Conservation (phyloP, 1,140 invertebrate genomes). For the Phocides pigmalion region DNA sequence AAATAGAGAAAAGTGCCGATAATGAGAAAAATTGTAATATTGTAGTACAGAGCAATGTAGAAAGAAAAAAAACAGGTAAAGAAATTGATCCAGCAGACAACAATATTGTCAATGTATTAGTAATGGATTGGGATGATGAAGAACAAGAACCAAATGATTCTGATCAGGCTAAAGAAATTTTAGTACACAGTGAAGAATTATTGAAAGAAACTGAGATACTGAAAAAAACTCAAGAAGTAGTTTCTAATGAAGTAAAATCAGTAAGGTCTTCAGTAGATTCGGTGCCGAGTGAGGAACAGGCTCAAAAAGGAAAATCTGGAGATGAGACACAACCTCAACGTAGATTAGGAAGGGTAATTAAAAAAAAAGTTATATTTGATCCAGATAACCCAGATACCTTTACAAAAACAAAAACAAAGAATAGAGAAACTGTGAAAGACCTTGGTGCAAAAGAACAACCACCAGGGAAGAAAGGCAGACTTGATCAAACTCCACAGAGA, state of each 20-base stretch:
- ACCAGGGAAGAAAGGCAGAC: slow-evolving; percentile 62
- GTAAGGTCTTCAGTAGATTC: slow-evolving; percentile 53
- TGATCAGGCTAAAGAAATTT: slow-evolving; percentile 40
- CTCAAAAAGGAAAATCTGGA: slow-evolving; percentile 49
- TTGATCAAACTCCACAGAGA: slow-evolving; percentile 47
- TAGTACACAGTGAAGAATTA: slow-evolving; percentile 41
- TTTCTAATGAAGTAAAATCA: slow-evolving; percentile 42
- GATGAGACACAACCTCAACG: slow-evolving; percentile 62
- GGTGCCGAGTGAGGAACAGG: slow-evolving; percentile 48
- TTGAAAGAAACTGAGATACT: slow-evolving; percentile 40
- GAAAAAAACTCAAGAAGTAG: slow-evolving; percentile 36
- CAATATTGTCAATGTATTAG: slow-evolving; percentile 69
- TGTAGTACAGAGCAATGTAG: not conserved
- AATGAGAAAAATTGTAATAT: not conserved
- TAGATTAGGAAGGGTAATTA: slow-evolving; percentile 85
- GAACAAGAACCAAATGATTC: slow-evolving; percentile 41
- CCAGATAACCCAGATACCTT: slow-evolving; percentile 86
- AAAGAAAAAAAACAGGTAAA: slow-evolving; percentile 29
- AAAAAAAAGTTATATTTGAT: slow-evolving; percentile 88
- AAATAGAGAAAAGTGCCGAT: not conserved
- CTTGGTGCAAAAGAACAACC: slow-evolving; percentile 50
- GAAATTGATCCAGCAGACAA: slow-evolving; percentile 43
- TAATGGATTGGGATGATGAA: slow-evolving; percentile 78
- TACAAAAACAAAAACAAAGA: slow-evolving; percentile 60
- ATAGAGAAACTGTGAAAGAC: slow-evolving; percentile 48